Evolutionary conservation across 2,888 invertebrate species (phyloP).

Genomic region (Athetis lepigone): DNA sequence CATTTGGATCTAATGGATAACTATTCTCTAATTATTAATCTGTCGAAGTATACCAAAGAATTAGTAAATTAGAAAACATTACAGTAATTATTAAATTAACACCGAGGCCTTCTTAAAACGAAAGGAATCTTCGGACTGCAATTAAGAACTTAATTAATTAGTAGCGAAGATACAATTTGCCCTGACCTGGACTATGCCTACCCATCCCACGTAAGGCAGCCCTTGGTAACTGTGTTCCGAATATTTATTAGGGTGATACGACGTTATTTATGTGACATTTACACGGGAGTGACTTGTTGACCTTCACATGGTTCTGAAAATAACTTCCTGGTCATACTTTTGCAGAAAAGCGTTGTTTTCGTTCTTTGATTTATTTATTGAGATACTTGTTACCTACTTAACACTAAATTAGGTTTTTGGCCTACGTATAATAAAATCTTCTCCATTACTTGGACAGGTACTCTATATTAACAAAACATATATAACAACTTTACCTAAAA

Average conservation of each 20-base stretch:
- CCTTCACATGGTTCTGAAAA: constrained; percentile 34
- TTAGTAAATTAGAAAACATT: neutral
- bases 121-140: neutral
- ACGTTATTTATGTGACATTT: constrained; percentile 54
- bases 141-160: constrained; percentile 6
- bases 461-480: too few relatives aligned
- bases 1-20: too few relatives aligned
- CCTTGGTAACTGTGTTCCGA: neutral
- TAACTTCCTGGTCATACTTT: constrained; percentile 12
- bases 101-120: neutral
- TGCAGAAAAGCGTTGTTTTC: neutral
- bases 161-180: neutral
- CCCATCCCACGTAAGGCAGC: constrained; percentile 13
- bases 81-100: neutral
- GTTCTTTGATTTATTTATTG: neutral
- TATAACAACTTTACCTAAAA: too few relatives aligned
- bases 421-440: too few relatives aligned
- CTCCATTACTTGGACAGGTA: too few relatives aligned
- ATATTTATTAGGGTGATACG: constrained; percentile 28
- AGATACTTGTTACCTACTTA: neutral
- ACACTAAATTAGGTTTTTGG: neutral
- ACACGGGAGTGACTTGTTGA: constrained; percentile 33
- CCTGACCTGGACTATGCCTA: neutral
- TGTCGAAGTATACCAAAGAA: too few relatives aligned
- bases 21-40: too few relatives aligned